Conservation (phyloP, 2,113 vertebrate species). For the Xiphias gladius region DNA sequence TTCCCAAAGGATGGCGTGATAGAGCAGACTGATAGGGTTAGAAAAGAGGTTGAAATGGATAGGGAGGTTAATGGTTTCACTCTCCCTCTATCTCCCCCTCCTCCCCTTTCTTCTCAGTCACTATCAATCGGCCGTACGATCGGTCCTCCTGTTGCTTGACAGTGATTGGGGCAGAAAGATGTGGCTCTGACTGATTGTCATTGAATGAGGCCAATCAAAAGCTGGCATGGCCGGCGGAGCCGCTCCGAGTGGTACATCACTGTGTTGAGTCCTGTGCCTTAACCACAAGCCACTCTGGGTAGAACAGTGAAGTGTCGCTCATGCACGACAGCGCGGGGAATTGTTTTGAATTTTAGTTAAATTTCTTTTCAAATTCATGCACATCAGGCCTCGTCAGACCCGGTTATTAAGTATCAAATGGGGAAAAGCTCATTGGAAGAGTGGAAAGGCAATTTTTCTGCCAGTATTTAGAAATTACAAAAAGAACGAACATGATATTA, state of each 20-base stretch:
- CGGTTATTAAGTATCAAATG: constrained; percentile 33
- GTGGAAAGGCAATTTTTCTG: constrained; percentile 6
- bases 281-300: constrained; percentile 46
- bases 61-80: constrained; percentile 74
- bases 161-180: constrained; percentile 54
- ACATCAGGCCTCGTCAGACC: constrained; percentile 42
- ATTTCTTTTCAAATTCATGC: constrained; percentile 56
- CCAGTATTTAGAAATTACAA: constrained; percentile 18
- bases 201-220: constrained; percentile 67
- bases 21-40: constrained; percentile 73
- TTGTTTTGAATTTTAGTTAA: constrained; percentile 64
- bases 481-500: constrained; percentile 7
- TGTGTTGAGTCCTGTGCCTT: constrained; percentile 16
- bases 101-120: constrained; percentile 59
- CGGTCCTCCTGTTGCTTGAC: constrained; percentile 67
- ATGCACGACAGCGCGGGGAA: constrained; percentile 51
- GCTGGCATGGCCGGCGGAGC: constrained; percentile 32
- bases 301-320: constrained; percentile 58
- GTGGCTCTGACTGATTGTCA: constrained; percentile 49
- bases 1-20: constrained; percentile 71
- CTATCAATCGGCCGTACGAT: constrained; percentile 60
- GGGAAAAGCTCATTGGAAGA: constrained; percentile 6
- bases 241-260: constrained; percentile 28
- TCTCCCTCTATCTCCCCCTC: constrained; percentile 33
- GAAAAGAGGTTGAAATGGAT: constrained; percentile 68